Evolutionary conservation across 2,113 vertebrate genomes (phyloP), one percentile per base, ranked within the genome.

Genomic region (Prolemur simus): DNA sequence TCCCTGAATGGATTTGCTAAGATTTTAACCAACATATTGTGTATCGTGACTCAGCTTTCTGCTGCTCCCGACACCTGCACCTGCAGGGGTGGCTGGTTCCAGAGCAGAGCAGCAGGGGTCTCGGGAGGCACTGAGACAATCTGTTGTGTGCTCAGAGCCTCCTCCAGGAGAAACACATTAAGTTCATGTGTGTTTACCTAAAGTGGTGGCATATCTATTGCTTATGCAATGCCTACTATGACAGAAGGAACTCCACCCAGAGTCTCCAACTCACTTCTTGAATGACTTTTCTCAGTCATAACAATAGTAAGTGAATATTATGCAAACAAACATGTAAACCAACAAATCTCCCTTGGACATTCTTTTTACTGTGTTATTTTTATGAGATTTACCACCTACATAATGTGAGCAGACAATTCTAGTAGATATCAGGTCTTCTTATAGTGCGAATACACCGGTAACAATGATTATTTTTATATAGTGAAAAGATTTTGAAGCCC

Each of bases 201-300:
- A 49, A n/a, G 25, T 4, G 32, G 4, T 20, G 8, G 3, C 0
- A 0, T 10, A 5, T 0, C 58, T 6, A 0, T 1, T 8, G 8
- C 6, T 23, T 6, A 6, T 2, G 10, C 11, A 11, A 14, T 3
- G 1, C 47, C 29, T 6, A 0, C 3, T 1, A 2, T 6, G 11
- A 12, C 3, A 39, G 37, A 18, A 21, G 18, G 45, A 27, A 13
- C 3, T 9, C 14, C 1, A 10, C 0, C 4, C 23, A 13, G 42
- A 21, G 34, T 11, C 27, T 18, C n/a, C 5, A 0, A 6, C n/a
- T 45, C 47, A 13, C 47, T 6, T 52, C 34, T 8, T 10, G 7
- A 3, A 13, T 29, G 39, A 34, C 15, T 23, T 39, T 27, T 34
- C 34, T 73, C 81, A 66, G 71, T 27, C 5, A 69, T 52, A 45